These are phyloP conservation scores for Zosterops pallidus DNA, from an alignment of 2,113 vertebrate genomes.

Conservation along the genomic window DNA sequence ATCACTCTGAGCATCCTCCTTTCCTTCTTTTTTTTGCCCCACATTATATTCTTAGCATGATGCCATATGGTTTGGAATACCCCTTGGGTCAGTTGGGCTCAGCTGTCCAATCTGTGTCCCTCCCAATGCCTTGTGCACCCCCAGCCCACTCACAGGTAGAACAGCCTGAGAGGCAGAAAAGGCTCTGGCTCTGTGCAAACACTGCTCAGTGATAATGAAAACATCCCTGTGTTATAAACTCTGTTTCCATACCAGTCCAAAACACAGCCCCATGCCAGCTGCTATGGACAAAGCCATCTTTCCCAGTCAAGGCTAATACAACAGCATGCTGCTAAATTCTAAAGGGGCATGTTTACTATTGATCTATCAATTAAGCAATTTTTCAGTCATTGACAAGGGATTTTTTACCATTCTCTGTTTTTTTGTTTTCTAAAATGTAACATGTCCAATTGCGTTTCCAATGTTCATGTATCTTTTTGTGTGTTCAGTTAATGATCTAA, in stretches of 20 bases:
- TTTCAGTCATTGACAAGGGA: background rate
- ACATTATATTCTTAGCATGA: background rate
- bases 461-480: background rate
- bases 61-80: accelerated
- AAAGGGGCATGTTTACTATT: background rate
- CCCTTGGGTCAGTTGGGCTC: background rate
- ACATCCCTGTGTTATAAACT: background rate
- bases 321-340: background rate
- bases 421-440: background rate
- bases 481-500: background rate
- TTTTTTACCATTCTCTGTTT: background rate
- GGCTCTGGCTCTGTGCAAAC: background rate
- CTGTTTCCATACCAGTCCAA: background rate
- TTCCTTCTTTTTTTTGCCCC: background rate
- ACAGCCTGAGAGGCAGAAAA: background rate
- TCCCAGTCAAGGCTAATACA: background rate
- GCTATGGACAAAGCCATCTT: background rate
- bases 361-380: background rate
- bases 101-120: background rate
- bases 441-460: accelerated
- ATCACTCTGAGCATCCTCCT: accelerated
- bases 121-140: background rate
- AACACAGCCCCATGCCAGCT: background rate
- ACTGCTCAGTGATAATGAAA: background rate
- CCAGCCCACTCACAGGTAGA: accelerated